Evolutionary conservation across 2,797 vertebrate genomes (phyloP).

Genomic region (Gymnopithys bicolor): DNA sequence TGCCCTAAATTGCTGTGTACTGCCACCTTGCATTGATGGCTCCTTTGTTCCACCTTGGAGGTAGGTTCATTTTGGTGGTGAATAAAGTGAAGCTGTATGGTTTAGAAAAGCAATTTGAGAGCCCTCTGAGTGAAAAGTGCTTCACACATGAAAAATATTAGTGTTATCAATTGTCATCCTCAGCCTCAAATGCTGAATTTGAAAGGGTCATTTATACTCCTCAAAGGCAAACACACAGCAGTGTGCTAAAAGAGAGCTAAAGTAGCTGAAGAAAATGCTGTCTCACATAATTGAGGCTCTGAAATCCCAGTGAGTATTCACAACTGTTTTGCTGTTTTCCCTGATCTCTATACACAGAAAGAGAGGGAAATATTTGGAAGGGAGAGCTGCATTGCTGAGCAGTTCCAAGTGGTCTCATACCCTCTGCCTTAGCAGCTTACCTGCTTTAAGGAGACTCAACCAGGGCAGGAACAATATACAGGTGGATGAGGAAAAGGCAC

Average conservation of each 20-base stretch:
- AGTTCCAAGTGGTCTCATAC: neutral
- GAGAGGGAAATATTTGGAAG: neutral
- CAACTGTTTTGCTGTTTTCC: neutral
- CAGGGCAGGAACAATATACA: neutral
- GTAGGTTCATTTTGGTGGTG: neutral
- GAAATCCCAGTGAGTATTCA: neutral
- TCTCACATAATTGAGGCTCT: neutral
- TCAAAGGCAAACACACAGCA: neutral
- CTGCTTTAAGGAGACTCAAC: neutral
- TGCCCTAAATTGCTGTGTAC: neutral
- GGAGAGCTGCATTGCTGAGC: neutral
- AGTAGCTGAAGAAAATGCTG: neutral
- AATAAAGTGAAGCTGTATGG: neutral
- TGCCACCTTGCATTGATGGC: neutral
- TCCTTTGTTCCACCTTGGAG: neutral
- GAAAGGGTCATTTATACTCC: constrained; percentile 14
- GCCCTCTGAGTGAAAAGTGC: neutral
- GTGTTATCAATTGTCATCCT: neutral
- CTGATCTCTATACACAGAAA: neutral
- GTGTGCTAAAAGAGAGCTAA: neutral
- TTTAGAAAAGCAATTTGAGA: neutral
- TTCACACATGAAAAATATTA: constrained; percentile 34
- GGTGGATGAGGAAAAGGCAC: neutral
- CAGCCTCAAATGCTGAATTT: constrained; percentile 25
- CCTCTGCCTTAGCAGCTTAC: neutral